Conservation (phyloP, 1,140 invertebrate genomes). For the Zaprionus vittiger region DNA sequence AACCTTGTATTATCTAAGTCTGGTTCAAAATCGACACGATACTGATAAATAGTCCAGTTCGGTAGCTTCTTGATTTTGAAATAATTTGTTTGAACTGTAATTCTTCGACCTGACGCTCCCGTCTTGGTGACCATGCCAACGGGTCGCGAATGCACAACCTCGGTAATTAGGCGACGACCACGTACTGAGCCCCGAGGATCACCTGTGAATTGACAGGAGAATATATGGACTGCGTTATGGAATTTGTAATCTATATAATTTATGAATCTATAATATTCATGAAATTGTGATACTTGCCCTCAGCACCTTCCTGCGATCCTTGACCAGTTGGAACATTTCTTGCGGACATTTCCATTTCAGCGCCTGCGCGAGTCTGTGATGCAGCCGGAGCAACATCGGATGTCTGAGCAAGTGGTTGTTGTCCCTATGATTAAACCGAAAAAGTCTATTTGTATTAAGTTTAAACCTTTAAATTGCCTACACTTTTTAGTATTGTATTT, state of each 20-base stretch:
- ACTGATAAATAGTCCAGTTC: conserved; percentile 92
- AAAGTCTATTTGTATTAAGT: too few relatives aligned
- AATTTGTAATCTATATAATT: background rate
- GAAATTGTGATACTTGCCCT: conserved; percentile 17
- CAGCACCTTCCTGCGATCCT: conserved; percentile 5
- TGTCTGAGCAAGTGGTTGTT: too few relatives aligned
- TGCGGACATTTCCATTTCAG: too few relatives aligned
- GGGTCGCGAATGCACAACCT: conserved; percentile 67
- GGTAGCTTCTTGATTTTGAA: conserved; percentile 88
- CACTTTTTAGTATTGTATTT: too few relatives aligned
- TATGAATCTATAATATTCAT: background rate
- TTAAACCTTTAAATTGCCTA: too few relatives aligned
- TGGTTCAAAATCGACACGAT: conserved; percentile 92
- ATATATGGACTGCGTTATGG: background rate
- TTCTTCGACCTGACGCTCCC: conserved; percentile 47
- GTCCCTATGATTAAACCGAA: too few relatives aligned
- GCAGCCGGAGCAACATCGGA: too few relatives aligned
- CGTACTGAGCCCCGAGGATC: conserved; percentile 69
- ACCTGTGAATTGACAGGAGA: conserved; percentile 19
- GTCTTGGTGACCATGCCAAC: conserved; percentile 47
- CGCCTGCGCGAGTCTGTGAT: too few relatives aligned
- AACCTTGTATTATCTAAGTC: conserved; percentile 82
- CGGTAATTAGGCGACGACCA: conserved; percentile 63
- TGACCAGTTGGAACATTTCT: background rate
- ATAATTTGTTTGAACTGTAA: conserved; percentile 89